phyloP scores from a whole-genome alignment of 2,797 vertebrate genomes.

The Rhynchotus rufescens region DNA sequence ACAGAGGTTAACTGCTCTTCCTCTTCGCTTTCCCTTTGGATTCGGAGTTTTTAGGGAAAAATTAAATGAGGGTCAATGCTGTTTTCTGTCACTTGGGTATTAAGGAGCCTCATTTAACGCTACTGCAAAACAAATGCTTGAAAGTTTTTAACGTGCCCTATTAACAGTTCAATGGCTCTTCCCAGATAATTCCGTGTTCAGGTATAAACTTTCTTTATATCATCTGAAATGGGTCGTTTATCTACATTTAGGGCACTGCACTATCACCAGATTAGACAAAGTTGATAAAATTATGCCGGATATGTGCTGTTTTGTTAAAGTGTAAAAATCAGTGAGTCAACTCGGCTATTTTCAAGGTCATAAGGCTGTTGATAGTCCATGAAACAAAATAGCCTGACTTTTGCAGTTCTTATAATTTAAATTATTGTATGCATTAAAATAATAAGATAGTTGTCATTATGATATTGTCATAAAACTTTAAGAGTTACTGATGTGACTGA shows the following conservation, averaged over 20 bases:
- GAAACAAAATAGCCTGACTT: conserved; percentile 44
- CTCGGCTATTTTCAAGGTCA: conserved; percentile 48
- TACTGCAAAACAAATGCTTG: background rate
- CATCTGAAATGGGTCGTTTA: background rate
- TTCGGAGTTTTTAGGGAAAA: conserved; percentile 45
- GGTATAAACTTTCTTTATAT: background rate
- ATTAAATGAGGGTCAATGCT: background rate
- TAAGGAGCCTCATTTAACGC: background rate
- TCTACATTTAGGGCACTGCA: background rate
- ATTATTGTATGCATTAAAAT: conserved; percentile 57
- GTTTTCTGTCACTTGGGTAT: background rate
- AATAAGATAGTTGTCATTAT: conserved; percentile 21
- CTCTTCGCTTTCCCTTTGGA: conserved; percentile 61
- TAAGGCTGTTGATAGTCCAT: conserved; percentile 62
- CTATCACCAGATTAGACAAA: background rate
- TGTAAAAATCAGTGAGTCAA: conserved; percentile 36
- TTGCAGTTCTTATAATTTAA: conserved; percentile 31
- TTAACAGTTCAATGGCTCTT: background rate
- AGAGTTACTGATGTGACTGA: conserved; percentile 26
- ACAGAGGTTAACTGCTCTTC: conserved; percentile 86
- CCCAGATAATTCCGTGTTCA: background rate
- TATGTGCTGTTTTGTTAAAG: conserved; percentile 16
- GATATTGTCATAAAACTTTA: conserved; percentile 11
- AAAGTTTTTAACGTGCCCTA: accelerated
- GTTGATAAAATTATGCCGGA: conserved; percentile 19